Base-by-base conservation (phyloP, 2,797 vertebrate genomes). In the Serranus cabrilla region DNA sequence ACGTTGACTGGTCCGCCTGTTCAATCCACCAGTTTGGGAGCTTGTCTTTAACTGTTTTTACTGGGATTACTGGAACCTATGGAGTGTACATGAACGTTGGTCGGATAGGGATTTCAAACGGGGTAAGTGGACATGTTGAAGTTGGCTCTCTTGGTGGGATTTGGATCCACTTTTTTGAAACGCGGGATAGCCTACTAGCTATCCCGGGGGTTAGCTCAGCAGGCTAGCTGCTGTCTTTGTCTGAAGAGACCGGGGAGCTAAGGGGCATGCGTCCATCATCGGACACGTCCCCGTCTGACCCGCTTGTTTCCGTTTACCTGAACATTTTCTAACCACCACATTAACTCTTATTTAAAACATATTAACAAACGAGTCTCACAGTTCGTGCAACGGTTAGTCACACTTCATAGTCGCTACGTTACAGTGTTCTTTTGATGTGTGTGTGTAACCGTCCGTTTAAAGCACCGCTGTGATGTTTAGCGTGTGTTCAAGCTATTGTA, bases 201-300 rank as follows among this genome's bases (percentile, higher is more conserved):
- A 23, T 72, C 78, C 84, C 68, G 55, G 85, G 47, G 78, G 78
- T 89, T 91, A 91, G 92, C 92, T 83, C 76, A 65, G 80, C 76
- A 63, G 84, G 89, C 87, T 93, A 93, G 78, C 81, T 82, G 74
- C 79, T 59, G 90, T 78, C 92, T 93, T 93, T 93, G 92, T 93
- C 91, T 93, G 83, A 58, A 71, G 88, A 87, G 80, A 92, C 86
- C 71, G 85, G 84, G 71, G 77, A 83, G 87, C 86, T 86, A 82
- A 56, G 55, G 20, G 40, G 2, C 47, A 20, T 81, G 81, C 60
- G 61, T 82, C 85, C 71, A 90, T 92, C 27, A 72, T 92, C 92
- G 92, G 91, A 92, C 92, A 89, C 83, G 73, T 86, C 83, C 80
- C 85, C 56, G 76, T 56, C 72, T 87, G 76, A 87, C 84, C 85